Base-by-base conservation (phyloP, 2,888 invertebrate genomes). In the Pammene fasciana region DNA sequence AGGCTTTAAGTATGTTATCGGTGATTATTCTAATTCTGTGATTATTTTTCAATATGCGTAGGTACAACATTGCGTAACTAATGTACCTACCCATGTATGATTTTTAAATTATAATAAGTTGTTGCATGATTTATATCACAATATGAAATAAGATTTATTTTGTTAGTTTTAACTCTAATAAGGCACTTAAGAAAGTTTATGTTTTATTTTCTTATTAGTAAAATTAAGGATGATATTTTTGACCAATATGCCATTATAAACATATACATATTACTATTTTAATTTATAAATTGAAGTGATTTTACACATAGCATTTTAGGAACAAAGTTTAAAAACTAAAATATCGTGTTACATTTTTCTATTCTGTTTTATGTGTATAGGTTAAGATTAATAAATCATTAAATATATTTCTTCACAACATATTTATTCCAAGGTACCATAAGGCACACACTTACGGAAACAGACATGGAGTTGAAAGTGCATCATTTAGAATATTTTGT, bases 281-380 rank as follows among this genome's bases (percentile, higher is more conserved):
- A 34, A 34, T 34, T 54, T 52, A 52, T 13, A 13, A 13, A 50
- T 18, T 61, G 13, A 4, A 43, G 41, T 60, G 14, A 65, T 38
- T 38, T 65, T 46, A 65, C 18, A 54, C 34, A 26, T 43, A 18
- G 54, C 9, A 48, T 48, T 34, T 55, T 18, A 57, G 48, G 41
- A 66, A 50, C 48, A 14, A 36, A 36, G 54, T 18, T 66, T 66
- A 52, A 38, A 38, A 66, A 50, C 50, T 43, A 50, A 57, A 66
- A 50, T 57, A 50, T 41, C 66, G 43, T 41, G 50, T 26, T 43
- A 66, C 66, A 59, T 36, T 66, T 66, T 59, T 45, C 16, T 41
- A 59, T 50, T 41, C 6, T 11, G 38, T 59, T 66, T 59, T 66
- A 65, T 36, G 43, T 36, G 43, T 65, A 34, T 66, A 59, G 50